Base-by-base conservation (phyloP, 2,888 invertebrate genomes). In the Cantharis flavilabris region DNA sequence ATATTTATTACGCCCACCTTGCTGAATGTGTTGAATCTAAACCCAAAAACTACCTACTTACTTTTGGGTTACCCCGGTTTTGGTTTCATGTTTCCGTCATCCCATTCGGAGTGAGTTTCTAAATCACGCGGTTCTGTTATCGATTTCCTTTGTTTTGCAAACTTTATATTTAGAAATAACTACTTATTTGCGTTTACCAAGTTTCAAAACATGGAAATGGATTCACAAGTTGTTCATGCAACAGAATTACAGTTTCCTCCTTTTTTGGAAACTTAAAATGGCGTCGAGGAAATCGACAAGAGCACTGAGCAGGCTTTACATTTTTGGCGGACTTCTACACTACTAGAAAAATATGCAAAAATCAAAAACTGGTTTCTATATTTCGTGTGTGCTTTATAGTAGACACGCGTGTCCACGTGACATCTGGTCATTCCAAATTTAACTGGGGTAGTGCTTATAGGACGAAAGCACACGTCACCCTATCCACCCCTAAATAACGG, bases 401-500 rank as follows among this genome's bases (percentile, higher is more conserved):
- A 67, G 74, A 30, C 75, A 75, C 78, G 71, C 78, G 78, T 72
- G 78, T 76, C 73, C 73, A 75, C 74, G 75, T 74, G 80, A 72
- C 82, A 82, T 82, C 81, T 82, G 82, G 80, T 80, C 82, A 81
- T 80, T 82, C 71, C 64, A 65, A 77, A 69, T 62, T 71, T 65
- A 72, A 71, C 72, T 80, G 76, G 80, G 79, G 81, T 77, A 75
- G 69, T 71, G 62, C 67, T 69, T 70, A 16, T 16, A 75, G 26
- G 75, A 75, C 71, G 75, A 75, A 72, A 72, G 71, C 75, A 71
- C 75, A 75, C 73, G 71, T 72, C 75, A 78, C 80, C 78, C 76
- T 71, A 72, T 70, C 76, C 72, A 76, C 75, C 80, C 79, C 75
- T 78, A 71, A 76, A 76, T 65, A 76, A 73, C 72, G 62, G 72